These are phyloP conservation scores for Eurois occulta DNA, from an alignment of 2,888 invertebrate genomes.

Conservation along the genomic window DNA sequence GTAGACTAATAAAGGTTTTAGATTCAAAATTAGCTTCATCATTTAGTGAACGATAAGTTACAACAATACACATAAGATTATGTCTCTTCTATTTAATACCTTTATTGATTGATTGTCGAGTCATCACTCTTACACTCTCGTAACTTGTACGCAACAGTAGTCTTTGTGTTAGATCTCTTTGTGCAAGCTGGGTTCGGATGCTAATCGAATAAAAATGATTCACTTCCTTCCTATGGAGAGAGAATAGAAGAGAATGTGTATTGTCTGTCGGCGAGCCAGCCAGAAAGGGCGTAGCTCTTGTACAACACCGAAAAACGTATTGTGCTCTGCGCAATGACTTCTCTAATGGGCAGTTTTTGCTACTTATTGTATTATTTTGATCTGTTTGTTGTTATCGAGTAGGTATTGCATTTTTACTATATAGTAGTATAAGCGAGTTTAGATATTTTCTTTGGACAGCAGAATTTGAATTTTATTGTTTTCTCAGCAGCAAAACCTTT, in stretches of 20 bases:
- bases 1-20: background rate
- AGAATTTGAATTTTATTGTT: background rate
- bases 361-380: constrained; percentile 9
- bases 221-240: constrained; percentile 81
- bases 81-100: constrained; percentile 17
- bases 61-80: constrained; percentile 10
- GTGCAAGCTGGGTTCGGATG: constrained; percentile 68
- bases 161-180: constrained; percentile 72
- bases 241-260: constrained; percentile 67
- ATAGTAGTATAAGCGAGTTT: background rate
- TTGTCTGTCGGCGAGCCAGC: constrained; percentile 70
- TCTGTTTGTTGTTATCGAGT: background rate
- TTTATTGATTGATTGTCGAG: constrained; percentile 63
- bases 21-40: background rate
- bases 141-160: constrained; percentile 73
- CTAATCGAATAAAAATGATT: constrained; percentile 85
- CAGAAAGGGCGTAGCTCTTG: constrained; percentile 74
- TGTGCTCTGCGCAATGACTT: constrained; percentile 64
- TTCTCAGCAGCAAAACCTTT: background rate
- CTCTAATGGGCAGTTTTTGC: constrained; percentile 44
- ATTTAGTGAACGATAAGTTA: background rate
- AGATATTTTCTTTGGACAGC: background rate
- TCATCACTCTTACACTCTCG: constrained; percentile 65
- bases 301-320: constrained; percentile 72
- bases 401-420: background rate